Conservation (phyloP, 2,113 vertebrate genomes). For the Campylomormyrus numenius region DNA sequence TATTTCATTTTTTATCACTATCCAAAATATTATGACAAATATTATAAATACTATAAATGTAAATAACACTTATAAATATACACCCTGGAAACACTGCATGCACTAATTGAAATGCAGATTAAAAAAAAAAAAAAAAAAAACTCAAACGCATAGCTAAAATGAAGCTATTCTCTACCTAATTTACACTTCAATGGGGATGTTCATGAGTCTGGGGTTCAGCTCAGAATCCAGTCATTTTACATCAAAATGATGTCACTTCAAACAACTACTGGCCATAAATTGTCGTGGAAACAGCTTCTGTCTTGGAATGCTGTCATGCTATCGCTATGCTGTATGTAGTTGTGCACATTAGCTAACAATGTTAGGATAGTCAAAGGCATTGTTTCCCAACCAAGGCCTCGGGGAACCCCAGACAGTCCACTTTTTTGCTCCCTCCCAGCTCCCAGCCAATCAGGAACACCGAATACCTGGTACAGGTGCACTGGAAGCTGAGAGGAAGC, state of each 20-base stretch:
- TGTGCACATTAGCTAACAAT: not conserved
- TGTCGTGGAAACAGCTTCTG: not conserved
- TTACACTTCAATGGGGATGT: not conserved
- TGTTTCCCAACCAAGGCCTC: too few relatives aligned
- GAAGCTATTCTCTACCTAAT: not conserved
- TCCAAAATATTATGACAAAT: not conserved
- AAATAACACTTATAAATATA: not conserved
- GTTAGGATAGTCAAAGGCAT: not conserved
- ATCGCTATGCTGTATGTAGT: not conserved
- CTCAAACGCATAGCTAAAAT: not conserved
- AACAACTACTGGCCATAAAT: not conserved
- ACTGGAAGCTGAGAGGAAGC: too few relatives aligned
- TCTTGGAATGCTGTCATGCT: not conserved
- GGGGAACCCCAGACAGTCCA: too few relatives aligned
- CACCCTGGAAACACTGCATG: not conserved
- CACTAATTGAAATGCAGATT: not conserved
- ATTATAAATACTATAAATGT: too few relatives aligned
- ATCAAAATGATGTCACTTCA: not conserved
- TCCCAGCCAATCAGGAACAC: too few relatives aligned
- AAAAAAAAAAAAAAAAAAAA: too few relatives aligned
- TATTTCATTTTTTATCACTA: not conserved
- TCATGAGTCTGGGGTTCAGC: not conserved
- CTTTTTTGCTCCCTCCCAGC: too few relatives aligned
- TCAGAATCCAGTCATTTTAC: not conserved
- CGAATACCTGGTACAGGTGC: too few relatives aligned